These are phyloP conservation scores for Varecia variegata DNA, from an alignment of 2,797 vertebrate genomes.

Conservation along the genomic window DNA sequence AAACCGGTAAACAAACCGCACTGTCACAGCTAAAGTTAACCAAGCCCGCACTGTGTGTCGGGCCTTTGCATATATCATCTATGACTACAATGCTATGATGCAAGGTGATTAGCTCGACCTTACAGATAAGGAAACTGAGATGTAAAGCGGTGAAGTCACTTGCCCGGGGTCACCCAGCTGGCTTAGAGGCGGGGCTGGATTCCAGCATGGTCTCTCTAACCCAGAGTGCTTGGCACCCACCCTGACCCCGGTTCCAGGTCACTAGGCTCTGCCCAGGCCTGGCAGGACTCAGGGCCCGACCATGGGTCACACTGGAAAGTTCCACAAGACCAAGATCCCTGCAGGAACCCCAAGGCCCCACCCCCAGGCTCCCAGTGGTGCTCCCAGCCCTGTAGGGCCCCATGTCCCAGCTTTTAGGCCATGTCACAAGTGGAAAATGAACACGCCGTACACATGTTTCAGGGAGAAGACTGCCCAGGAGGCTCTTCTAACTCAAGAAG, in stretches of 20 bases:
- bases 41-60: no score
- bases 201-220: background rate
- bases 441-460: rapidly evolving
- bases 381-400: no score
- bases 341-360: background rate
- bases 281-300: background rate
- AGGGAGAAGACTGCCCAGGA: no score
- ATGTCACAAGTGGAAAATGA: background rate
- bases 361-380: rapidly evolving
- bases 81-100: background rate
- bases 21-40: background rate
- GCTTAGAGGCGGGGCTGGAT: background rate
- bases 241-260: background rate
- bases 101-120: background rate
- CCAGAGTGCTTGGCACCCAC: background rate
- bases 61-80: background rate
- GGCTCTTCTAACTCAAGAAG: background rate
- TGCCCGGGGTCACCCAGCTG: background rate
- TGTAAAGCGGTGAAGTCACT: background rate
- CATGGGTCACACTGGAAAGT: background rate
- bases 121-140: background rate
- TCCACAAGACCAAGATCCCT: background rate
- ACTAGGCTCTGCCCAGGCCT: background rate
- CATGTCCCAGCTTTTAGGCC: background rate
- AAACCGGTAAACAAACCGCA: background rate